Evolutionary conservation across 23 tunicate species (phyloP).

Genomic region (Ciona savignyi): DNA sequence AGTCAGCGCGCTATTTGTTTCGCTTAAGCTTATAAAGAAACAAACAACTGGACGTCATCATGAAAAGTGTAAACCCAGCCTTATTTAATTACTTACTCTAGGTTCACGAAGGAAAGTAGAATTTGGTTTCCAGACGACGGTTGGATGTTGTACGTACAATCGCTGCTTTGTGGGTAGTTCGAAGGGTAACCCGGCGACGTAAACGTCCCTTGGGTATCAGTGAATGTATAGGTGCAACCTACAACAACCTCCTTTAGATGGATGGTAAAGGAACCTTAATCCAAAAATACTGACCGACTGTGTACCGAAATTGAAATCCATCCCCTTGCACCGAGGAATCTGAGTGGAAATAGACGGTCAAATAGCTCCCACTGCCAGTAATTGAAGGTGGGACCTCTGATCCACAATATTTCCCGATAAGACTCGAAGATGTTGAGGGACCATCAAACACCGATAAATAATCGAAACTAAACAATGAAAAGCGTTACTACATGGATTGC

Average conservation of each 20-base stretch:
- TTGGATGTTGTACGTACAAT: slow-evolving; percentile 49
- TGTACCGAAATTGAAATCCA: slow-evolving; percentile 32
- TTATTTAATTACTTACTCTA: slow-evolving; percentile 68
- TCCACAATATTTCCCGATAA: slow-evolving; percentile 41
- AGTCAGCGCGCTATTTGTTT: too few relatives aligned
- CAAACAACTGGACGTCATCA: too few relatives aligned
- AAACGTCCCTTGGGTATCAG: slow-evolving; percentile 10
- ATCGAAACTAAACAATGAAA: slow-evolving; percentile 53
- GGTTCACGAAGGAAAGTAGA: slow-evolving; percentile 34
- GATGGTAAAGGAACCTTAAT: too few relatives aligned
- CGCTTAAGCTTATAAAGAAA: too few relatives aligned
- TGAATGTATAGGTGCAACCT: slow-evolving; percentile 39
- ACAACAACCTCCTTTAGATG: too few relatives aligned
- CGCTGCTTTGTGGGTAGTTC: slow-evolving; percentile 51
- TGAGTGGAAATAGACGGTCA: slow-evolving; percentile 40
- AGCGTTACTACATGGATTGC: neutral
- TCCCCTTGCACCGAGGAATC: slow-evolving; percentile 37
- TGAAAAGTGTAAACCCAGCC: too few relatives aligned
- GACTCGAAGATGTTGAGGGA: slow-evolving; percentile 11
- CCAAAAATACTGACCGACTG: slow-evolving; percentile 19
- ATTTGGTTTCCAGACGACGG: slow-evolving; percentile 62
- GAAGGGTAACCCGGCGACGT: slow-evolving; percentile 54
- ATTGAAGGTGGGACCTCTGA: slow-evolving; percentile 11
- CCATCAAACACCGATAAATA: slow-evolving; percentile 61
- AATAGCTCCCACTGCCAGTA: slow-evolving; percentile 22